Percentiles rank a stretch among this genome's conserved stretches.
Conservation (phyloP, 2,888 invertebrate species). For the Beris chalybata region DNA sequence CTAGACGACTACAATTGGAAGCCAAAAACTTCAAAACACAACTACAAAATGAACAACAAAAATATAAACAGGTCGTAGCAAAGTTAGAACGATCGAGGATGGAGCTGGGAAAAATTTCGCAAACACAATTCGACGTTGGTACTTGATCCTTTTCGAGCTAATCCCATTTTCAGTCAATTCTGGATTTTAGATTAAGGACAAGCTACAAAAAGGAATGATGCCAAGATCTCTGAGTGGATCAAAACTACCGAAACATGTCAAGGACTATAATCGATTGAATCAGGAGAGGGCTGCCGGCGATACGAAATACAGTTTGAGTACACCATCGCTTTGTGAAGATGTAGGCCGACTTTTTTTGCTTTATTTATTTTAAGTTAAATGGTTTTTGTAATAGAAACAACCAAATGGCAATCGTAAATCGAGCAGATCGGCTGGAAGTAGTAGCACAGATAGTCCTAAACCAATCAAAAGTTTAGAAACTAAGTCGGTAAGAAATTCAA, state of each 20-base stretch:
- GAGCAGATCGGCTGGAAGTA: background rate
- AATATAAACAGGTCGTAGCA: constrained; percentile 70
- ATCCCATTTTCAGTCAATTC: background rate
- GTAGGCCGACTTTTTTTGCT: background rate
- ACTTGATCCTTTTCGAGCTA: constrained; percentile 9
- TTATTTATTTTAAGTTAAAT: background rate
- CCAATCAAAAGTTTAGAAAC: background rate
- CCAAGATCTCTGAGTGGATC: constrained; percentile 32
- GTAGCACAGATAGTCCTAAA: background rate
- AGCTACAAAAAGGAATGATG: background rate
- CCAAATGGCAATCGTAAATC: background rate
- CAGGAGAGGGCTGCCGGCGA: background rate
- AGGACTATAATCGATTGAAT: background rate
- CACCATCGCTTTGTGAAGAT: constrained; percentile 11
- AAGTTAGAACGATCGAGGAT: constrained; percentile 60
- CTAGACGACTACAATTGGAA: constrained; percentile 71
- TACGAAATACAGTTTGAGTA: constrained; percentile 11
- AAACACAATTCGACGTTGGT: constrained; percentile 24
- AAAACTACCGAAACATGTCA: constrained; percentile 16
- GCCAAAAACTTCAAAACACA: constrained; percentile 74
- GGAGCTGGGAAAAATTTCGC: constrained; percentile 43
- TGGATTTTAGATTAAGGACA: background rate
- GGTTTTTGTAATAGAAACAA: constrained; percentile 1
- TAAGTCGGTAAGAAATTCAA: background rate
- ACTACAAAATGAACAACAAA: constrained; percentile 67